Evolutionary conservation across 2,888 invertebrate genomes (phyloP), one percentile per base, ranked within the genome.

Genomic region (Eristalis arbustorum): DNA sequence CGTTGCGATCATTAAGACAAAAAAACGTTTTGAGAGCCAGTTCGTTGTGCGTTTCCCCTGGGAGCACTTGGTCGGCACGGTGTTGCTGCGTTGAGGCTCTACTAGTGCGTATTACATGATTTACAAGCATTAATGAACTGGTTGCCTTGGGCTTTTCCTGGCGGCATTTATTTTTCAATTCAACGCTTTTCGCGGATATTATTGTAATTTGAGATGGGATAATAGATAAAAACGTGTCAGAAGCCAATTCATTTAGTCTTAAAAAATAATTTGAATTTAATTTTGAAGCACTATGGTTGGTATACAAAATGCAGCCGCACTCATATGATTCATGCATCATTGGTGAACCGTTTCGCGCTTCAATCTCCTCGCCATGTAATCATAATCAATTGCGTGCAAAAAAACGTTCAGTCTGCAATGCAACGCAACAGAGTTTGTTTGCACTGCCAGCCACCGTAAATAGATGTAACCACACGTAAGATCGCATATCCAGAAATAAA

Each of bases 131-230:
- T 81, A 85, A 81, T 74, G 81, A 81, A 67, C 81, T 68, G 49
- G 14, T 22, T 34, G 68, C 81, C 76, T 64, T 3, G 22, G 77
- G 85, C 69, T 28, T 40, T 42, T 66, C 85, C 69, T 28, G 10
- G 11, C 73, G 81, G 73, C 69, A 69, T 82, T 82, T 69, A 56
- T 69, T 77, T 77, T 77, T 69, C 62, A 87, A 82, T 82, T 75
- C 23, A 28, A 69, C 13, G 59, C 25, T 69, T 42, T 63, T 61
- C 49, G 63, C 34, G 28, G 28, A 23, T 14, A 25, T 23, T 28
- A 11, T 18, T 31, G 63, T 73, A 68, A 78, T 63, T 63, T 34
- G 78, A 73, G 78, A 42, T 23, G 34, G 11, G 63, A 63, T 78
- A 49, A 18, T n/a, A n/a, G n/a, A 42, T 42, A 82, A 82, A 82